Evolutionary conservation across 1,140 invertebrate species (phyloP), one percentile per base, ranked within the genome.

Genomic region (Hormaphis cornu): DNA sequence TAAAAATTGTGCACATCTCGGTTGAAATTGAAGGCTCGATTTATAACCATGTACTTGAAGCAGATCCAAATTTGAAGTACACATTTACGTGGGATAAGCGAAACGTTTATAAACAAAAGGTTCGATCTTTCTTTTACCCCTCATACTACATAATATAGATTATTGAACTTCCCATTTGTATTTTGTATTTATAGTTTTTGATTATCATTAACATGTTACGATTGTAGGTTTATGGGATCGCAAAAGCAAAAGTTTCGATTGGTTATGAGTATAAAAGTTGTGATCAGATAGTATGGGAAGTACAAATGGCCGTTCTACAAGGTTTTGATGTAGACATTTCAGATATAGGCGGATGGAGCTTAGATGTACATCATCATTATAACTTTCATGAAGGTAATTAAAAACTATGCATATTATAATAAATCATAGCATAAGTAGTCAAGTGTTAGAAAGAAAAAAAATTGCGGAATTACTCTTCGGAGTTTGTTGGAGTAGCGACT

Each of bases 311-410:
- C 2, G 92, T 88, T 20, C 80, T 98, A 71, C 89, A 93, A 78
- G 97, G 95, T n/a, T 97, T 96, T 80, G 93, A 97, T 77, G 91
- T 98, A 33, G 92, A 95, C 73, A 96, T 97, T 70, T 95, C 95
- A 0, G 93, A 97, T 76, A 90, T 98, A 50, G 95, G 95, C 1
- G 94, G 93, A 12, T 98, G 95, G 96, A 95, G 95, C 69, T 80
- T 99, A 20, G 91, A 98, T 76, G 95, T 98, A 66, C 95, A 98
- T 80, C 95, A 98, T 78, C 93, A 96, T 78, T 97, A 98, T 80
- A 98, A 98, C 77, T 96, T 96, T 82, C 90, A 95, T 75, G 93
- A 97, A 83, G 94, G 93, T 74, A 75, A n/a, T n/a, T n/a, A 69
- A 46, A 28, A 8, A 40, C 12, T 18, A 56, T 37, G 4, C 20